Conservation (phyloP, 2,113 vertebrate species). For the Sus scrofa region T2T-Sscrofa CM000813.6:104378501-104379000, state of each 20-base stretch:
- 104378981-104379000: slow-evolving; percentile 31
- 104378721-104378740: neutral
- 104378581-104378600: neutral
- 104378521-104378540: slow-evolving; percentile 45
- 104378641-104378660: neutral
- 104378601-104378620: neutral
- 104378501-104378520: slow-evolving; percentile 29
- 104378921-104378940: neutral
- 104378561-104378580: neutral
- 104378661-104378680: neutral
- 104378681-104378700: slow-evolving; percentile 4
- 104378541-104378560: neutral
- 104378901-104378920: neutral
- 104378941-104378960: neutral
- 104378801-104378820: slow-evolving; percentile 31
- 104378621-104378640: slow-evolving; percentile 19
- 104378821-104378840: slow-evolving; percentile 18
- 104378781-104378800: slow-evolving; percentile 34
- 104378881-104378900: neutral
- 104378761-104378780: slow-evolving; percentile 22
- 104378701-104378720: neutral
- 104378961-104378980: neutral
- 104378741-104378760: neutral
- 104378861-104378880: slow-evolving; percentile 63
- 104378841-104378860: slow-evolving; percentile 20